phyloP scores from a whole-genome alignment of 2,888 invertebrate genomes.

The Leucophora obtusa region DNA sequence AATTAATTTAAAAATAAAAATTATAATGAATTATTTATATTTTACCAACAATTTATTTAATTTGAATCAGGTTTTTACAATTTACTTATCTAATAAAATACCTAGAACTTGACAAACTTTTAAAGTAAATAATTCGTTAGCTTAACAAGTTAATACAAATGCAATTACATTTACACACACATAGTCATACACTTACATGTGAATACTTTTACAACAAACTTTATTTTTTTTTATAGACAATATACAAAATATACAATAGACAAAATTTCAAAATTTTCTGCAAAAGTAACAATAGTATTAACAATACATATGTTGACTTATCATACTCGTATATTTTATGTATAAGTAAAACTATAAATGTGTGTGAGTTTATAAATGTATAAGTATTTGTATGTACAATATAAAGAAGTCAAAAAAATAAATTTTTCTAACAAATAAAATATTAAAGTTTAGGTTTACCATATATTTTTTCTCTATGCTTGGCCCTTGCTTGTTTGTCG shows the following conservation, averaged over 20 bases:
- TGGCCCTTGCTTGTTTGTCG: neutral
- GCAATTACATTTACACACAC: constrained; percentile 57
- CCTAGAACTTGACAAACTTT: neutral
- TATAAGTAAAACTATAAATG: neutral
- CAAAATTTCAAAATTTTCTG: neutral
- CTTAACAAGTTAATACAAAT: constrained; percentile 56
- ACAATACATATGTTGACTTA: constrained; percentile 5
- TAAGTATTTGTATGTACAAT: neutral
- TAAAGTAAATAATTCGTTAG: constrained; percentile 47
- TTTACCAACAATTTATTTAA: neutral
- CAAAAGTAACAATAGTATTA: neutral
- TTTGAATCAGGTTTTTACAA: neutral
- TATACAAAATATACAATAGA: neutral
- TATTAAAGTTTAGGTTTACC: neutral
- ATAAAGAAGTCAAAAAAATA: too few relatives aligned
- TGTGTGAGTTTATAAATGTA: neutral
- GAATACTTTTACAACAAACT: neutral
- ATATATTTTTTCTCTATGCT: neutral
- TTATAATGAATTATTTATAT: neutral
- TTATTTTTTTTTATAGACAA: constrained; percentile 20
- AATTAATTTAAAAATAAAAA: too few relatives aligned
- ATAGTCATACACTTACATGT: neutral
- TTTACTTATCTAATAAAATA: neutral
- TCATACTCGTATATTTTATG: neutral
- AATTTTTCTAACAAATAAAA: neutral